Evolutionary conservation across 2,113 vertebrate genomes (phyloP).

Genomic region (Heteronetta atricapilla): DNA sequence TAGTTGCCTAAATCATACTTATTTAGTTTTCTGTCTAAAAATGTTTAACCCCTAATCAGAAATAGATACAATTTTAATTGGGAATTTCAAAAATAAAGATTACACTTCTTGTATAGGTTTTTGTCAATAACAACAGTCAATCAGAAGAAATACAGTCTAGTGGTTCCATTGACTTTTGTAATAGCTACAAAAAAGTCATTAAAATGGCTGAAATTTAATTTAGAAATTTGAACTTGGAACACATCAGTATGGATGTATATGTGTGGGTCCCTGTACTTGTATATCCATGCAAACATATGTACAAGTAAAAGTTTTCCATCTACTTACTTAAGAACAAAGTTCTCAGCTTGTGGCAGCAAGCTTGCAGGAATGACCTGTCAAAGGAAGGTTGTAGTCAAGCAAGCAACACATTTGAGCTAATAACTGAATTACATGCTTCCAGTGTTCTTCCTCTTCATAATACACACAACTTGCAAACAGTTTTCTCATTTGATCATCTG

Average conservation of each 20-base stretch:
- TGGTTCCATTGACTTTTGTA: background rate
- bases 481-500: background rate
- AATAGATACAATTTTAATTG: background rate
- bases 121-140: background rate
- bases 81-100: background rate
- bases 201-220: background rate
- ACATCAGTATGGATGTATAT: fast-evolving
- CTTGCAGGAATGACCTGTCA: fast-evolving
- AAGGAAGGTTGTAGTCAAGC: background rate
- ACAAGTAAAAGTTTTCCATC: background rate
- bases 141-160: background rate
- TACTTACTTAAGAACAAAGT: background rate
- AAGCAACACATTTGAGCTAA: background rate
- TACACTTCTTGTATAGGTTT: background rate
- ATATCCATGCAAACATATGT: fast-evolving
- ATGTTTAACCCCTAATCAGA: background rate
- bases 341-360: background rate
- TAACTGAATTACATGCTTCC: background rate
- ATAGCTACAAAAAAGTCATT: background rate
- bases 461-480: background rate
- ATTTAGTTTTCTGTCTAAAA: background rate
- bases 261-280: background rate
- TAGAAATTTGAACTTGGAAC: background rate
- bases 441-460: background rate
- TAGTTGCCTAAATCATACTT: background rate